Evolutionary conservation across 2,113 vertebrate genomes (phyloP).

Genomic region (Chrysochloris asiatica): DNA sequence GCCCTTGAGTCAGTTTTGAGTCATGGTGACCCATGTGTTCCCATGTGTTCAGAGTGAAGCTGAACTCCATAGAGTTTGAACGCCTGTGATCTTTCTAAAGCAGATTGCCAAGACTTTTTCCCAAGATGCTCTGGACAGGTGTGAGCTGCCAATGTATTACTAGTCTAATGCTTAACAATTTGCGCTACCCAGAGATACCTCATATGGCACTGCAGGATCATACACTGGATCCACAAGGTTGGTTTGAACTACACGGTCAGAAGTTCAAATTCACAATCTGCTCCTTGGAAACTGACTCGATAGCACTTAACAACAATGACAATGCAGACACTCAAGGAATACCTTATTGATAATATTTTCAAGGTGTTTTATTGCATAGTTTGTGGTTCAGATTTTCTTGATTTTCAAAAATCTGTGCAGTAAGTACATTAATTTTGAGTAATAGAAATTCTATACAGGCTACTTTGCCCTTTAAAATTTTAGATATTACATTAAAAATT

Average conservation of each 20-base stretch:
- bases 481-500: conserved; percentile 41
- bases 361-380: background rate
- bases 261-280: too few relatives aligned
- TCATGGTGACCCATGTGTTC: too few relatives aligned
- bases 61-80: background rate
- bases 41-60: background rate
- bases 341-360: background rate
- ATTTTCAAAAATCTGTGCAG: background rate
- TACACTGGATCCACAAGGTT: too few relatives aligned
- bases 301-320: too few relatives aligned
- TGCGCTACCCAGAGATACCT: background rate
- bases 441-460: background rate
- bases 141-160: background rate
- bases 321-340: background rate
- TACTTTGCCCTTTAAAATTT: background rate
- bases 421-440: conserved; percentile 5
- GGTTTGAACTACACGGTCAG: too few relatives aligned
- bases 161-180: background rate
- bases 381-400: background rate
- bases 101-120: background rate
- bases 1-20: background rate
- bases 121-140: background rate
- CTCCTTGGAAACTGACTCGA: too few relatives aligned
- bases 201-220: too few relatives aligned
- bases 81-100: background rate